phyloP scores from a whole-genome alignment of 2,888 invertebrate species.

The Dolomedes plantarius region DNA sequence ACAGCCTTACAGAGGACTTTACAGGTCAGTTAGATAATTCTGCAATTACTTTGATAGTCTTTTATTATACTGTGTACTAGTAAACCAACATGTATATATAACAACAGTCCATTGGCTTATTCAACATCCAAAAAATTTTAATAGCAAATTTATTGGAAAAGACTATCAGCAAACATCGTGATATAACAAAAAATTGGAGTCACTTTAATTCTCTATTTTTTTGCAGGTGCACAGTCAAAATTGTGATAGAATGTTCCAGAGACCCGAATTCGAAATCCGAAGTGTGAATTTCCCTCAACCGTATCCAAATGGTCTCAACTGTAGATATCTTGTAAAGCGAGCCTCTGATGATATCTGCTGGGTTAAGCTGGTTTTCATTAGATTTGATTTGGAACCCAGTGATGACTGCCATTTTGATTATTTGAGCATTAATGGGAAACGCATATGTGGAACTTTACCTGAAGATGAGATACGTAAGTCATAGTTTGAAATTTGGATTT shows the following conservation, averaged over 20 bases:
- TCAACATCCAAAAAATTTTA: too few species aligned
- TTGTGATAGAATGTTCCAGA: slow-evolving; percentile 69
- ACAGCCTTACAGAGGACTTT: slow-evolving; percentile 38
- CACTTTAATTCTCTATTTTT: too few species aligned
- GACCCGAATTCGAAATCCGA: slow-evolving; percentile 67
- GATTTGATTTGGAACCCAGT: slow-evolving; percentile 74
- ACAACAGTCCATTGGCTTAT: too few species aligned
- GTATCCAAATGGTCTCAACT: slow-evolving; percentile 71
- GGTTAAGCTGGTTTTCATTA: slow-evolving; percentile 73
- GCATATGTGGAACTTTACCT: slow-evolving; percentile 73
- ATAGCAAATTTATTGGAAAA: too few species aligned
- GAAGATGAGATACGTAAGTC: slow-evolving; percentile 71
- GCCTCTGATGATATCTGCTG: slow-evolving; percentile 73
- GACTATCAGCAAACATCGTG: too few species aligned
- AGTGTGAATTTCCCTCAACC: slow-evolving; percentile 72
- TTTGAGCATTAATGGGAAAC: slow-evolving; percentile 73
- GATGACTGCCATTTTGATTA: slow-evolving; percentile 74
- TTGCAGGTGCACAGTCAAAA: slow-evolving; percentile 36
- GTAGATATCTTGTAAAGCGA: slow-evolving; percentile 72
- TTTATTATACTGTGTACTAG: too few species aligned
- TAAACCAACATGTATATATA: too few species aligned
- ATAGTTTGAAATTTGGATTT: too few species aligned
- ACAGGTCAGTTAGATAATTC: slow-evolving; percentile 16
- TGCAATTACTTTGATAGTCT: too few species aligned
- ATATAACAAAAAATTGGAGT: too few species aligned